Conservation (phyloP, 1,140 invertebrate genomes). For the Drosophila hydei region DNA sequence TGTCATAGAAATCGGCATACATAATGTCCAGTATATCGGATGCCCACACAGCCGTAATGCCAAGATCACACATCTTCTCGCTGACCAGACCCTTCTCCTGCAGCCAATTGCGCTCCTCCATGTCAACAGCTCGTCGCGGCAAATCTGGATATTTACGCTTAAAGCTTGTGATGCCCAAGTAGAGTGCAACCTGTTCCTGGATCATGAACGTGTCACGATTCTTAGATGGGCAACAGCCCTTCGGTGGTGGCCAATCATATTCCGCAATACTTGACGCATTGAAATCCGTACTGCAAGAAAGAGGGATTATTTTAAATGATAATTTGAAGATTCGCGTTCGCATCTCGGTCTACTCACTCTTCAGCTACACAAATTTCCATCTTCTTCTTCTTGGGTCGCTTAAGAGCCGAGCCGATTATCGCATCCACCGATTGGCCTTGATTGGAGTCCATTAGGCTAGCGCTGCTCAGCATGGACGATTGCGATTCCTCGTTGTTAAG, state of each 20-base stretch:
- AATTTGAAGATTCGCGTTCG: too few species aligned
- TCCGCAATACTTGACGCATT: conserved; percentile 95
- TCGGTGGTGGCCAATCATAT: conserved; percentile 94
- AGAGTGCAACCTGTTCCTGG: conserved; percentile 94
- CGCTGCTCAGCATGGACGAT: conserved; percentile 89
- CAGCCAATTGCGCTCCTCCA: conserved; percentile 95
- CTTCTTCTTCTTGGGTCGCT: conserved; percentile 87
- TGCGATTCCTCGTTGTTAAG: conserved; percentile 91
- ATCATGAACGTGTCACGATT: conserved; percentile 91
- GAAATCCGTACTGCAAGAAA: conserved; percentile 86
- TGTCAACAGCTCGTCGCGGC: conserved; percentile 92
- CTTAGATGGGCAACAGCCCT: conserved; percentile 86
- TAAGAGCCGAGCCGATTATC: conserved; percentile 57
- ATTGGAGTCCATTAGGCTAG: conserved; percentile 75
- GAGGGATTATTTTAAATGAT: not conserved
- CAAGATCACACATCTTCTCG: conserved; percentile 96
- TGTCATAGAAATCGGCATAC: conserved; percentile 96
- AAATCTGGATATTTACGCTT: conserved; percentile 97
- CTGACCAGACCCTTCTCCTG: conserved; percentile 93
- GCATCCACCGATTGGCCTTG: conserved; percentile 64
- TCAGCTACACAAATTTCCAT: conserved; percentile 90
- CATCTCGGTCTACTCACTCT: conserved; percentile 78
- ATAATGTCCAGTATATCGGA: conserved; percentile 97
- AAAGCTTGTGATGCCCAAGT: conserved; percentile 96
- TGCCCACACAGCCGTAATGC: conserved; percentile 95